Evolutionary conservation across 2,797 vertebrate species (phyloP).

Genomic region (Petrocephalus sullivani): DNA sequence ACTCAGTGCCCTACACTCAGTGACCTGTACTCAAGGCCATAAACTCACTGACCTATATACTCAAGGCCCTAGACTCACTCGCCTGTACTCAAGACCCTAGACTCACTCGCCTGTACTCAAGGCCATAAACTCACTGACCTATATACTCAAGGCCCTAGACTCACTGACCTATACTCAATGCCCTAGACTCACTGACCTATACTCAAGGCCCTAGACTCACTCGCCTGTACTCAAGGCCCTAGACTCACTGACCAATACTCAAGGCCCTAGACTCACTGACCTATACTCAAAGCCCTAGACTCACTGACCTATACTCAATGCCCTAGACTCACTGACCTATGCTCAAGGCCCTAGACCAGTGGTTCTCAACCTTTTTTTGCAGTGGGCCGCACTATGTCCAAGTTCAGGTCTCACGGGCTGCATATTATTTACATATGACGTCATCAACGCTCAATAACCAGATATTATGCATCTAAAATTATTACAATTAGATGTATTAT

Average conservation of each 20-base stretch:
- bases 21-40: neutral
- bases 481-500: too few species aligned
- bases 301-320: neutral
- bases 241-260: neutral
- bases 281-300: too few species aligned
- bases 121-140: neutral
- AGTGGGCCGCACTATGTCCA: too few species aligned
- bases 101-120: neutral
- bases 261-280: neutral
- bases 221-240: neutral
- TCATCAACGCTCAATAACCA: too few species aligned
- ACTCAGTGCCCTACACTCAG: too few species aligned
- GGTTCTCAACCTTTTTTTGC: too few species aligned
- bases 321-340: neutral
- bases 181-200: neutral
- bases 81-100: too few species aligned
- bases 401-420: too few species aligned
- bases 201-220: neutral
- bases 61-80: too few species aligned
- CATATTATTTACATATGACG: too few species aligned
- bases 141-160: neutral
- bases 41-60: neutral
- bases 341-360: neutral
- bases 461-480: too few species aligned
- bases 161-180: neutral